A percentile compares a stretch with the other conserved stretches of the same genome.
These are phyloP conservation scores for Cyanocitta stelleri DNA, from an alignment of 2,113 vertebrate species.

Conservation along the genomic window DNA sequence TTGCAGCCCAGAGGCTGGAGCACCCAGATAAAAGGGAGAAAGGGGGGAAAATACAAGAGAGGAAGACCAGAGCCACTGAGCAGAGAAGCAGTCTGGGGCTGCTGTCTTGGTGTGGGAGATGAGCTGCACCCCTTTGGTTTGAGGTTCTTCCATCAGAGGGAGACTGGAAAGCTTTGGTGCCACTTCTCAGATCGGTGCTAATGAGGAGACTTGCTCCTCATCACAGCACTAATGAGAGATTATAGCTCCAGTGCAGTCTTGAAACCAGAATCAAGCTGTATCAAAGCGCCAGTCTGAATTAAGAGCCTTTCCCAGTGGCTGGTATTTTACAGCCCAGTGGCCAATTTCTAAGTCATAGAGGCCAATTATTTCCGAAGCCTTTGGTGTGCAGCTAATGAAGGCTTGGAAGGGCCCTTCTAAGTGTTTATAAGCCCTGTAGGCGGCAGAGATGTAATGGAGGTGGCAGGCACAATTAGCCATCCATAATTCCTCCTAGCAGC, in stretches of 20 bases:
- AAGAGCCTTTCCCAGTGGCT: constrained; percentile 63
- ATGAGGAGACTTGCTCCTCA: background rate
- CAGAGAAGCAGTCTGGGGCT: background rate
- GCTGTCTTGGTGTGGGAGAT: background rate
- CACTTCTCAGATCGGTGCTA: background rate
- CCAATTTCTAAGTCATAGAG: constrained; percentile 70
- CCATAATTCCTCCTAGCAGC: constrained; percentile 63
- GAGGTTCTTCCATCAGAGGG: background rate
- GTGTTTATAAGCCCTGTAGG: background rate
- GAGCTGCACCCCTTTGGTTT: background rate
- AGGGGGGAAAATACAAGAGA: rapidly evolving
- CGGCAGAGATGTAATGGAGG: constrained; percentile 58
- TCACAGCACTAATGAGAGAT: constrained; percentile 36
- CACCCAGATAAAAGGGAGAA: background rate
- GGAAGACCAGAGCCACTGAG: background rate
- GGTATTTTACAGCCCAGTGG: constrained; percentile 74
- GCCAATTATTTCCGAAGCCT: constrained; percentile 63
- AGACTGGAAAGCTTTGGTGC: background rate
- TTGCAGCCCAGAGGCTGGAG: background rate
- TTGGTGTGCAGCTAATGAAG: constrained; percentile 72
- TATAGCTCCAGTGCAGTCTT: background rate
- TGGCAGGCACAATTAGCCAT: constrained; percentile 69
- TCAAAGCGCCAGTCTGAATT: constrained; percentile 56
- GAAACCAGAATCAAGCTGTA: constrained; percentile 27
- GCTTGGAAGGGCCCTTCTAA: background rate